Evolutionary conservation across 2,888 invertebrate species (phyloP), one percentile per base, ranked within the genome.

Genomic region (Drosophila sordidula): DNA sequence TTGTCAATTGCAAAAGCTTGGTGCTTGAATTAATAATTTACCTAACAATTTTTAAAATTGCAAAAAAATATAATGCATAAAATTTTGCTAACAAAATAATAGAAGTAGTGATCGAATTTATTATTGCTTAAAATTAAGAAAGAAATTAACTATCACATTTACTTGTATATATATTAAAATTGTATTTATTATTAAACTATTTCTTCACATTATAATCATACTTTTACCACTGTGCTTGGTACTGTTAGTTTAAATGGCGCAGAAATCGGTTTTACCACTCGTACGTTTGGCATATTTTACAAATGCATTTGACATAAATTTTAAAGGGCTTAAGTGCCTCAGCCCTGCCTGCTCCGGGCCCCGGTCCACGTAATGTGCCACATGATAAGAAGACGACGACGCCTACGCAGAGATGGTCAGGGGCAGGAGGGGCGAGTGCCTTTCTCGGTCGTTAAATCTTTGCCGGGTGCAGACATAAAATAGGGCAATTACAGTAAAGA

Each of bases 221-320:
- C 0, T 26, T 25, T 1, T 6, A 29, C 56, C 88, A 83, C 83
- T 82, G 88, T 83, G 39, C 61, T 50, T 61, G 8, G 26, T 54
- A 25, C 44, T 22, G 69, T 75, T 70, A 75, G 68, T 79, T 82
- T 74, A 80, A 78, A 70, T 85, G 81, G 85, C 72, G 62, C 25
- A 70, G 87, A 84, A 89, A 89, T 89, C 85, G 83, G 83, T 74
- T 72, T 82, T 74, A 63, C 70, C 74, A 79, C 83, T 82, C 89
- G 83, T 88, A 86, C 77, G 78, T 87, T 85, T 85, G 87, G 87
- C 78, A 84, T 85, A 89, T 85, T 85, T 85, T 89, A 85, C 85
- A 85, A 88, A 87, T 89, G 89, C 81, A 85, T 85, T 89, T 89
- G 87, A 89, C 78, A 87, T 85, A 85, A 89, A 85, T 85, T 89